These are phyloP conservation scores for Caenorhabditis elegans DNA, from an alignment of 1,140 invertebrate species.

Conservation along the genomic window DNA sequence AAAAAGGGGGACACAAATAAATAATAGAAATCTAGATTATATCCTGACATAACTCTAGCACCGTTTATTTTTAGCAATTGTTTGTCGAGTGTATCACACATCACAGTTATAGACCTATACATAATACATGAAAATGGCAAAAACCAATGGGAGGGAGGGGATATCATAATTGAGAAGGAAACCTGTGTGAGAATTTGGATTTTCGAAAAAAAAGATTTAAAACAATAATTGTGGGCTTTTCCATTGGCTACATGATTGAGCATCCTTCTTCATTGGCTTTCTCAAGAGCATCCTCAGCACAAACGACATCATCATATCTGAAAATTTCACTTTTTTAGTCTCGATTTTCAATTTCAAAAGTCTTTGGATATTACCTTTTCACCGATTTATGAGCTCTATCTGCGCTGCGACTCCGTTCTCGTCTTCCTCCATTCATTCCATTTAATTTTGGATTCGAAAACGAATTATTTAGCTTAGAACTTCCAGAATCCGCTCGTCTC, in stretches of 20 bases:
- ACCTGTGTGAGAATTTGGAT: no score
- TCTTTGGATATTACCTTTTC: no score
- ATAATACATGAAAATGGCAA: neutral
- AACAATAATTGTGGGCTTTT: no score
- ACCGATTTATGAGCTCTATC: slow-evolving; percentile 11
- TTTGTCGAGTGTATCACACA: no score
- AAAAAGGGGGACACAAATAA: no score
- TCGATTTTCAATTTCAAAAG: no score
- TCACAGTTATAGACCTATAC: neutral
- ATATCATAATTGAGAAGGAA: neutral
- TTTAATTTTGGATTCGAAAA: neutral
- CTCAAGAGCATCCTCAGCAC: neutral
- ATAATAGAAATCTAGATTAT: neutral
- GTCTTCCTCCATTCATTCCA: neutral
- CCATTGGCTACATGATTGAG: slow-evolving; percentile 14
- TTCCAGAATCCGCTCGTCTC: neutral
- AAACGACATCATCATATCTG: slow-evolving; percentile 16
- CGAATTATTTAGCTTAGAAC: neutral
- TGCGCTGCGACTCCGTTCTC: slow-evolving; percentile 5
- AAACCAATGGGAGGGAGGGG: neutral
- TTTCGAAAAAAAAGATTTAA: no score
- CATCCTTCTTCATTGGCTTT: slow-evolving; percentile 13
- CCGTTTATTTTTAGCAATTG: slow-evolving; percentile 12
- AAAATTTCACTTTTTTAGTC: neutral
- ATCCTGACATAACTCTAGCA: neutral